Evolutionary conservation across 2,797 vertebrate genomes (phyloP), one percentile per base, ranked within the genome.

Genomic region (Eremophila alpestris): DNA sequence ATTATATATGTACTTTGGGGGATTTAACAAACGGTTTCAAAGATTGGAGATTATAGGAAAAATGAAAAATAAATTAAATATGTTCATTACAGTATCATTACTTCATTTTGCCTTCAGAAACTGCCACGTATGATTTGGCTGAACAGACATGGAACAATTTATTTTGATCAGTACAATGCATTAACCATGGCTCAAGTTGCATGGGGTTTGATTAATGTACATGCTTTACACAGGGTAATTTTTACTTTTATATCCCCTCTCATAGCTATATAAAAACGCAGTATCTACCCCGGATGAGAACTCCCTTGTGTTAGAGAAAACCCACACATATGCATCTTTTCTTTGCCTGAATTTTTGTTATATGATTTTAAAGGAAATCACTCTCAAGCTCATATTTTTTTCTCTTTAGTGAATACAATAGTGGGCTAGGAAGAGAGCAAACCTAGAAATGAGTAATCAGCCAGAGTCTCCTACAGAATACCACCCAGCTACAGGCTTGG

Each of bases 91-190:
- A 73, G 65, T 58, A 49, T 75, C 49, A 59, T 91, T 79, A 73
- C 58, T 89, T 90, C 49, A 48, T 81, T 80, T 91, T 89, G 63
- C 46, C 51, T 58, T 94, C 92, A 83, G 92, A 88, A 91, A 75
- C 41, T 75, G 69, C 24, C 34, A 34, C 0, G 0, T 78, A 41
- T 2, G 2, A 51, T 85, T 83, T 81, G 69, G 9, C 59, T 63
- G 63, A 89, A 48, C 19, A 55, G 56, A 62, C 7, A 9, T 5
- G 34, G 46, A 83, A 79, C 30, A 60, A 45, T 46, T 87, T 83
- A 30, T 87, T 92, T 87, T 75, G 46, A 83, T 89, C 78, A 52
- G 48, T 80, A 60, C 40, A 64, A 16, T 34, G 34, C 15, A 20
- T 91, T 95, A 38, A 38, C 38, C 2, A 2, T 23, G 64, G 60